Conservation (phyloP, 2,797 vertebrate genomes). For the Scyliorhinus canicula region DNA sequence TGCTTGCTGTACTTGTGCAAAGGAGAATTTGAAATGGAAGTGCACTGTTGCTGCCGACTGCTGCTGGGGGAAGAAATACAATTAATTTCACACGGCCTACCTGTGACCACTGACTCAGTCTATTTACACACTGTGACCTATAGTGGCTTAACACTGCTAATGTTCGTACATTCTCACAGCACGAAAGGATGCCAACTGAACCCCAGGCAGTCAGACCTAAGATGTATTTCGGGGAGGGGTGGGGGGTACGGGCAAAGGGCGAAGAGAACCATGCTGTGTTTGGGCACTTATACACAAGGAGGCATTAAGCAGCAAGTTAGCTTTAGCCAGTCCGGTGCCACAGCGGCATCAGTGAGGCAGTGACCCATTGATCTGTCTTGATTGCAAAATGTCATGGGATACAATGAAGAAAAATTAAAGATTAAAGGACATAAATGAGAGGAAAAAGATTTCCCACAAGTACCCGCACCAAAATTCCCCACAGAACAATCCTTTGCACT, state of each 20-base stretch:
- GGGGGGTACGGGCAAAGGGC: too few relatives aligned
- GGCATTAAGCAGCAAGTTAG: background rate
- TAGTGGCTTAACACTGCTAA: background rate
- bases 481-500: background rate
- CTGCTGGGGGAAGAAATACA: background rate
- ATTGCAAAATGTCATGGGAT: background rate
- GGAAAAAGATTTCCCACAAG: background rate
- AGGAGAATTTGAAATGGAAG: background rate
- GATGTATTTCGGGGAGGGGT: background rate
- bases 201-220: background rate
- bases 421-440: background rate
- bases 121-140: background rate
- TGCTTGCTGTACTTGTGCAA: background rate
- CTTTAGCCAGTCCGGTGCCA: background rate
- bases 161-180: background rate
- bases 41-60: background rate
- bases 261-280: background rate
- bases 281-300: background rate
- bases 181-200: background rate
- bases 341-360: background rate
- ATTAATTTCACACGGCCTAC: background rate
- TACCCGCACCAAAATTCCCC: background rate
- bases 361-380: background rate
- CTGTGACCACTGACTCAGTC: slow-evolving; percentile 2
- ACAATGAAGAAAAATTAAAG: background rate